Evolutionary conservation across 2,888 invertebrate species (phyloP), one percentile per base, ranked within the genome.

Genomic region (Imbricaverruca yamaguchii): DNA sequence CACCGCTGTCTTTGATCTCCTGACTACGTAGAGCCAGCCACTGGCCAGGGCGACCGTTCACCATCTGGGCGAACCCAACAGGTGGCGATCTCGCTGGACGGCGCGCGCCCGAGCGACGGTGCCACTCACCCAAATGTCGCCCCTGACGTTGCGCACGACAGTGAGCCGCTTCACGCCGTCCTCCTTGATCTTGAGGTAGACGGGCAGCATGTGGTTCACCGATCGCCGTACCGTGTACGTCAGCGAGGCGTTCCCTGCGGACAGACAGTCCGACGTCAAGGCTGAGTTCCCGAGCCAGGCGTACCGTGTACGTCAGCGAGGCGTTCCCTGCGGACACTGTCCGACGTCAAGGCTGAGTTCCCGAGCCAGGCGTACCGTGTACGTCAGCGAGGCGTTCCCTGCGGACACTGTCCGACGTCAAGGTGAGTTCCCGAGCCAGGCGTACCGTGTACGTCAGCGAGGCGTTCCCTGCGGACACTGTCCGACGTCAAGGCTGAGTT

Each of bases 201-300:
- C 93, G 0, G 97, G 95, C 12, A 93, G 86, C 91, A 94, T 92
- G 85, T 93, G 92, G 87, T 94, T 95, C 87, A 90, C 93, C 0
- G 92, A 92, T 85, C 97, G 90, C 80, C 89, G 87, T 61, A 97
- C 89, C 85, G 90, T 93, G 86, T 93, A 97, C 0, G 92, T 91
- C 78, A 89, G 86, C 83, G 91, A 93, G 21, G 96, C 93, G 85
- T 91, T 89, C 97, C 97, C 98, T 11, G 95, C 7, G 13, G 74
- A 15, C 15, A 7, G 7, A 7, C 59, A 59, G 1, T 1, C 39
- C 11, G 59, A 59, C 12, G 11, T 7, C 15, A 59, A 59, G 15
- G 59, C 59, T 59, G 39, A 3, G 4, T 4, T 39, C 39, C 39
- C 39, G 39, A 39, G 39, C n/a, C n/a, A n/a, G n/a, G n/a, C 89